Evolutionary conservation across 2,797 vertebrate species (phyloP), one percentile per base, ranked within the genome.

Genomic region (Danio jaintianensis): DNA sequence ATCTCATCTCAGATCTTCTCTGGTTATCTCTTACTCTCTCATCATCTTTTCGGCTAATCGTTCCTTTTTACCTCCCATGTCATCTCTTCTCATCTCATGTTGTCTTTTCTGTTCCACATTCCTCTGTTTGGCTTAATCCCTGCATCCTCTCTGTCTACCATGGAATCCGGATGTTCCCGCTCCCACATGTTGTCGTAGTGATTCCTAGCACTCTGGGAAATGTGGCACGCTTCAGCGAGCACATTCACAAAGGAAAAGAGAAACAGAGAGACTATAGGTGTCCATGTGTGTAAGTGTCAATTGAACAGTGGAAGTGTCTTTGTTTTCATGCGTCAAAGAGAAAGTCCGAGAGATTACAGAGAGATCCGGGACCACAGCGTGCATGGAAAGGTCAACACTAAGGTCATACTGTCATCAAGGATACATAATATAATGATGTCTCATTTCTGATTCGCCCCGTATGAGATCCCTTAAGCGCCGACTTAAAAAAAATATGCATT

Each of bases 171-270:
- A 82, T 71, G 72, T 61, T 80, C 68, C 58, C 20, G n/a, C 38
- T 76, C 75, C 42, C 62, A 80, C 18, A 7, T 84, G 82, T 85
- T 85, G 82, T 83, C 75, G 64, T 82, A 84, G 82, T 58, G 69
- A 81, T 85, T 79, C 47, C 50, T n/a, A 45, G 62, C 75, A 47
- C 76, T 75, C 75, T 84, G 78, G 59, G 75, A 86, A 84, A 83
- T 74, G 79, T 81, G 75, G 61, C 78, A 81, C 42, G 83, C 74
- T 81, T 18, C 83, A 80, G 68, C 40, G 80, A 83, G 69, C 58
- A 58, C 82, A 45, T 61, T 84, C 75, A 81, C 22, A 72, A 80
- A 12, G 74, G 20, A 78, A 74, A 71, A 72, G 36, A 70, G 50
- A 62, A 64, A 80, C 59, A 73, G 53, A 78, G 20, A 72, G 79